Base-by-base conservation (phyloP, 1,140 invertebrate species). In the Cotesia typhae region DNA sequence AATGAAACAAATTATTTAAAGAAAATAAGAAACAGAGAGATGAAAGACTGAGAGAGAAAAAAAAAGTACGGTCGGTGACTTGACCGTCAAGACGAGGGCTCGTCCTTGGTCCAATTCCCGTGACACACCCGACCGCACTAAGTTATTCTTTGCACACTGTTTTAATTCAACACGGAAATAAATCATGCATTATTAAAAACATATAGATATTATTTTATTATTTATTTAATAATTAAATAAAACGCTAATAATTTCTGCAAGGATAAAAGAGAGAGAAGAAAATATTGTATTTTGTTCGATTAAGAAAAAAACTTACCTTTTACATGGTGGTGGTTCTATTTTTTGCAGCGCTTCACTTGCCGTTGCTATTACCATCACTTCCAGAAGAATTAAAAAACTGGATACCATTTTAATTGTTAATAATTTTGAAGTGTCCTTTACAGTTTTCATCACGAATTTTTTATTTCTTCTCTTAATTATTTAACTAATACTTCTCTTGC, bases 281-380 rank as follows among this genome's bases (percentile, higher is more conserved):
- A 14, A 52, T 6, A 38, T 10, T 28, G 12, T 53, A 10, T 38
- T 53, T 71, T 28, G 17, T 57, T 63, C 65, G n/a, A 28, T 67
- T 65, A 65, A 51, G 55, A 17, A 53, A n/a, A 2, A 67, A 64
- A 83, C 83, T 85, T 84, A 84, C 83, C 83, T 85, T 59, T 73
- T 63, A 72, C 83, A 85, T n/a, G 83, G 83, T 72, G 77, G 76
- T 36, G 75, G 81, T 76, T 60, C 68, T 4, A 53, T 20, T 7
- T n/a, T 61, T 66, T 53, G 51, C 14, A 41, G 20, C 52, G 47
- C 64, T 61, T 64, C 51, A 14, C 1, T 53, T 47, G 68, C 51
- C 47, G 67, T 28, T 38, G 47, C 35, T n/a, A 71, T 60, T n/a
- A 74, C 47, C 55, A 71, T 75, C 70, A 69, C 67, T 74, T 79